These are phyloP conservation scores for Drosophila subsilvestris DNA, from an alignment of 2,888 invertebrate species.

Conservation along the genomic window DNA sequence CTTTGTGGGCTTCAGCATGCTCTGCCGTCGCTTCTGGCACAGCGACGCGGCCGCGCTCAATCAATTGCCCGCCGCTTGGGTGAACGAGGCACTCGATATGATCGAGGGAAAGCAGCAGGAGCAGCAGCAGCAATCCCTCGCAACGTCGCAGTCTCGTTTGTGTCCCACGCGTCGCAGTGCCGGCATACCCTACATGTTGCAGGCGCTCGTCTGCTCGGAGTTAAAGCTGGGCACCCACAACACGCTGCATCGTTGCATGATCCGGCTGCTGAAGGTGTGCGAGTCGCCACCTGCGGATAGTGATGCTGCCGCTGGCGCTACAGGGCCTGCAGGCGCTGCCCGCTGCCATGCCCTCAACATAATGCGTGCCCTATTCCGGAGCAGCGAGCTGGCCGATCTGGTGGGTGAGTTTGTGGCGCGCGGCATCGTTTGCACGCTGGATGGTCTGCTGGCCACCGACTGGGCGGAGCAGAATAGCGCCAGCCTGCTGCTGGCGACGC, in stretches of 20 bases:
- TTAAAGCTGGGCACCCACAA: conserved; percentile 86
- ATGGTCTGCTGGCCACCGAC: conserved; percentile 89
- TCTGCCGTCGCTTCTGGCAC: conserved; percentile 88
- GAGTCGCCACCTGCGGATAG: conserved; percentile 13
- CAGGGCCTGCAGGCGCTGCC: conserved; percentile 69
- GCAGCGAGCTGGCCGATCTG: conserved; percentile 90
- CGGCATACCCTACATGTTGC: conserved; percentile 94
- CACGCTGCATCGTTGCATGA: conserved; percentile 87
- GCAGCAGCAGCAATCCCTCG: conserved; percentile 23
- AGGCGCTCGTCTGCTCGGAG: conserved; percentile 92
- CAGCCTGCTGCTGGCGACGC: conserved; percentile 92
- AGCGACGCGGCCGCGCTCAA: conserved; percentile 85
- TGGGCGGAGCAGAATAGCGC: conserved; percentile 95
- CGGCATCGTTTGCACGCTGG: conserved; percentile 89
- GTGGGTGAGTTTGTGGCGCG: conserved; percentile 88
- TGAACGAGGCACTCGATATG: conserved; percentile 86
- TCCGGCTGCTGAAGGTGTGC: conserved; percentile 84
- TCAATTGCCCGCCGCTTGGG: conserved; percentile 87
- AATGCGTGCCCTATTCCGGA: conserved; percentile 91
- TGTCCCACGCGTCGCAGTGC: conserved; percentile 96
- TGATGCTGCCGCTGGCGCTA: background rate
- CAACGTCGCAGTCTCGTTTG: conserved; percentile 83
- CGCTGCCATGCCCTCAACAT: conserved; percentile 94
- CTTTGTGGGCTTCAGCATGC: conserved; percentile 92
- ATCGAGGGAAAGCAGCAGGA: conserved; percentile 82